A percentile compares a stretch with the other conserved stretches of the same genome.
These are phyloP conservation scores for Caradrina clavipalpis DNA, from an alignment of 2,888 invertebrate species.

Conservation along the genomic window DNA sequence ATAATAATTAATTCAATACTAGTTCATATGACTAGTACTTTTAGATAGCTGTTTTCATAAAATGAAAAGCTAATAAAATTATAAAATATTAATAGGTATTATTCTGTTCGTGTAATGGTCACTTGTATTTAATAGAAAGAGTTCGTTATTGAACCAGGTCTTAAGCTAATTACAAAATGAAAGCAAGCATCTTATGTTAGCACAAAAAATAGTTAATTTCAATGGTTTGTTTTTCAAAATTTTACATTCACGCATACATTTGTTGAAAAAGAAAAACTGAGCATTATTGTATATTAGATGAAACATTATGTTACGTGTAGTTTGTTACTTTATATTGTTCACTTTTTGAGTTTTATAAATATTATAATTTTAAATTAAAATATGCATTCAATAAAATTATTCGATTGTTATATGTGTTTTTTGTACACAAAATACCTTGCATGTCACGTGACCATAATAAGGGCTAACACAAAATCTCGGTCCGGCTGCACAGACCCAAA, in stretches of 20 bases:
- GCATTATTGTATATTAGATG: conserved; percentile 55
- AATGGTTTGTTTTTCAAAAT: conserved; percentile 26
- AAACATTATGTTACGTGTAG: conserved; percentile 64
- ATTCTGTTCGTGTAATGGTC: conserved; percentile 24
- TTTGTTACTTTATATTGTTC: conserved; percentile 75
- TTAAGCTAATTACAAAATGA: conserved; percentile 13
- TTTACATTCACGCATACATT: neutral
- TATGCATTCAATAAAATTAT: conserved; percentile 76
- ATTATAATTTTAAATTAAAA: conserved; percentile 57
- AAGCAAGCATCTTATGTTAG: conserved; percentile 36
- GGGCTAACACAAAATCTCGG: no score
- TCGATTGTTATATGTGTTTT: conserved; percentile 66
- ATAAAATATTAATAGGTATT: conserved; percentile 23
- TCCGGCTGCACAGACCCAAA: no score
- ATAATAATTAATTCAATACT: conserved; percentile 3
- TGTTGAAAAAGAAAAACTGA: conserved; percentile 9
- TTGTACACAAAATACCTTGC: neutral
- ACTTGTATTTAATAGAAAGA: conserved; percentile 41
- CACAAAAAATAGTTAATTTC: conserved; percentile 53
- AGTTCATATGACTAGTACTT: conserved; percentile 10
- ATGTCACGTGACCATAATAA: no score
- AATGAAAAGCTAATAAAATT: conserved; percentile 32
- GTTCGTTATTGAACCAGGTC: conserved; percentile 53
- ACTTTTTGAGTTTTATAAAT: conserved; percentile 68
- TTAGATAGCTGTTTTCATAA: conserved; percentile 39